Evolutionary conservation across 2,888 invertebrate genomes (phyloP).

Genomic region (Tinea trinotella): DNA sequence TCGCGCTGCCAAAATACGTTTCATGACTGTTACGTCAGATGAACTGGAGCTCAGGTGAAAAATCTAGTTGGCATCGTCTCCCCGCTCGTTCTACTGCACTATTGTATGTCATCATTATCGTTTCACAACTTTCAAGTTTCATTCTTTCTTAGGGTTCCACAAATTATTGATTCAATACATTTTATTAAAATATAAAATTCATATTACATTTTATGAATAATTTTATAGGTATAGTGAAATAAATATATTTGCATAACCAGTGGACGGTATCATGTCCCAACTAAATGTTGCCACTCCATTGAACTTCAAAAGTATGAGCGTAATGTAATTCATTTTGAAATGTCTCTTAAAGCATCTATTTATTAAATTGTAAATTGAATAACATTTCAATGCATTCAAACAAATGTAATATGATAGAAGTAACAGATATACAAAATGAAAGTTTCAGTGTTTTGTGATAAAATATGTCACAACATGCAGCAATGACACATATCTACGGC

Average conservation of each 20-base stretch:
- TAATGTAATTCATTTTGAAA: slow-evolving; percentile 3
- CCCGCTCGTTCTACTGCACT: slow-evolving; percentile 6
- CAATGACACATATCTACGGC: neutral
- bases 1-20: slow-evolving; percentile 71
- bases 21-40: slow-evolving; percentile 66
- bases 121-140: neutral
- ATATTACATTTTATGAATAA: neutral
- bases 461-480: neutral
- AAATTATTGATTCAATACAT: neutral
- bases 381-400: slow-evolving; percentile 22
- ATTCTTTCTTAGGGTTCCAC: neutral
- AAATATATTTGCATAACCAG: neutral
- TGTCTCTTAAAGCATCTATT: neutral
- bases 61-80: slow-evolving; percentile 35
- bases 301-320: neutral
- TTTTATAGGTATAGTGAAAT: neutral
- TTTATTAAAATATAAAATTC: neutral
- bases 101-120: slow-evolving; percentile 16
- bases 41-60: slow-evolving; percentile 66
- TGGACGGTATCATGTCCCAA: neutral
- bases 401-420: slow-evolving; percentile 26
- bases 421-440: slow-evolving; percentile 14
- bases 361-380: neutral
- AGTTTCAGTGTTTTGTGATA: neutral
- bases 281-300: slow-evolving; percentile 6